Evolutionary conservation across 2,113 vertebrate genomes (phyloP).

Genomic region (Mesitornis unicolor): DNA sequence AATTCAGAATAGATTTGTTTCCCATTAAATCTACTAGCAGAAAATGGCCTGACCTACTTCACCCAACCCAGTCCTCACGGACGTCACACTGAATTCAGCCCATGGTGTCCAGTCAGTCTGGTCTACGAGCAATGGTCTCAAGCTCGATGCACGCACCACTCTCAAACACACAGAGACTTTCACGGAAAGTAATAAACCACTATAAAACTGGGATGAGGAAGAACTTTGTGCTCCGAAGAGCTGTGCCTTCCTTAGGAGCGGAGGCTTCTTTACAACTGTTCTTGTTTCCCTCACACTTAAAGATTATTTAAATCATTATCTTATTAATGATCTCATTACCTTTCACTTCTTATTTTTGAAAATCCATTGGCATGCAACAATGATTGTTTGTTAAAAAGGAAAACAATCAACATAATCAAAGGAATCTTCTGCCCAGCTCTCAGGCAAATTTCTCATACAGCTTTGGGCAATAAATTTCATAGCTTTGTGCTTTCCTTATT

Average conservation of each 20-base stretch:
- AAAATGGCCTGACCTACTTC: neutral
- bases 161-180: neutral
- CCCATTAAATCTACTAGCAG: neutral
- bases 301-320: neutral
- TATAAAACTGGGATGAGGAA: neutral
- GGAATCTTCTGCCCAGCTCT: neutral
- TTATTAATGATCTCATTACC: neutral
- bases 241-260: neutral
- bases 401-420: neutral
- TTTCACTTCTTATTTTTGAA: neutral
- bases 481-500: neutral
- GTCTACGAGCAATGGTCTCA: neutral
- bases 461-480: neutral
- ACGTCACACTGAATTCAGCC: neutral
- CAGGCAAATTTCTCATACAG: neutral
- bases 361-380: neutral
- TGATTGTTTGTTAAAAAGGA: neutral
- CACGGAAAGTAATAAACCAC: neutral
- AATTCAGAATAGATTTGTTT: neutral
- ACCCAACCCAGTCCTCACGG: neutral
- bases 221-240: neutral
- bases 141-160: fast-evolving
- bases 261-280: neutral
- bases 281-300: neutral
- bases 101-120: neutral